A percentile compares a stretch with the other conserved stretches of the same genome.
Evolutionary conservation across 2,113 vertebrate species (phyloP).

Genomic region (Petrocephalus zakoni): DNA sequence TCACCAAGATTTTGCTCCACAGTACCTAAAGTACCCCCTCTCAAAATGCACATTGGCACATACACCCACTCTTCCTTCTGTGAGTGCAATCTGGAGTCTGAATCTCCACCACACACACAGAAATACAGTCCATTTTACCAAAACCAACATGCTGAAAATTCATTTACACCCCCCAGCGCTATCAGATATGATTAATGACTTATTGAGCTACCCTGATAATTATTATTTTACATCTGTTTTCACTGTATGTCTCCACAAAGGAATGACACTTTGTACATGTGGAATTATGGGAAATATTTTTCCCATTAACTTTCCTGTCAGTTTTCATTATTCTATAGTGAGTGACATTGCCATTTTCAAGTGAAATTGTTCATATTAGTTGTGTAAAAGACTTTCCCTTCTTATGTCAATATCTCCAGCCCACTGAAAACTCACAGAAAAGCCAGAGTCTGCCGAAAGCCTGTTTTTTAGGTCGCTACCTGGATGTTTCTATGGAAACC

Average conservation of each 20-base stretch:
- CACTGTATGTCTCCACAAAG: background rate
- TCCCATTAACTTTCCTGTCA: background rate
- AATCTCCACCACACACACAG: background rate
- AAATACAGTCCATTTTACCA: background rate
- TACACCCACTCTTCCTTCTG: constrained; percentile 10
- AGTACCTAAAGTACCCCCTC: background rate
- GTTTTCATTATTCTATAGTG: background rate
- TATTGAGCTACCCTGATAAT: background rate
- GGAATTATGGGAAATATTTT: background rate
- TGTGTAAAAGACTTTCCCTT: background rate
- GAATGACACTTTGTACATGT: background rate
- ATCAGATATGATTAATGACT: constrained; percentile 14
- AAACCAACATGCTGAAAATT: background rate
- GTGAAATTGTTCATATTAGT: background rate
- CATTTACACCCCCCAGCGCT: background rate
- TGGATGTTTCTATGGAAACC: background rate
- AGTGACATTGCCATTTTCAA: background rate
- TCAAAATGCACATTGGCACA: background rate
- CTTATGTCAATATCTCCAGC: background rate
- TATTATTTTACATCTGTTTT: background rate
- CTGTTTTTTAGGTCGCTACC: background rate
- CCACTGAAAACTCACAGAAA: background rate
- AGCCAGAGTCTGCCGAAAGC: background rate
- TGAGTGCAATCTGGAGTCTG: constrained; percentile 1
- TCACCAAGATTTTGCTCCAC: background rate